Base-by-base conservation (phyloP, 2,797 vertebrate genomes). In the Danio kyathit region DNA sequence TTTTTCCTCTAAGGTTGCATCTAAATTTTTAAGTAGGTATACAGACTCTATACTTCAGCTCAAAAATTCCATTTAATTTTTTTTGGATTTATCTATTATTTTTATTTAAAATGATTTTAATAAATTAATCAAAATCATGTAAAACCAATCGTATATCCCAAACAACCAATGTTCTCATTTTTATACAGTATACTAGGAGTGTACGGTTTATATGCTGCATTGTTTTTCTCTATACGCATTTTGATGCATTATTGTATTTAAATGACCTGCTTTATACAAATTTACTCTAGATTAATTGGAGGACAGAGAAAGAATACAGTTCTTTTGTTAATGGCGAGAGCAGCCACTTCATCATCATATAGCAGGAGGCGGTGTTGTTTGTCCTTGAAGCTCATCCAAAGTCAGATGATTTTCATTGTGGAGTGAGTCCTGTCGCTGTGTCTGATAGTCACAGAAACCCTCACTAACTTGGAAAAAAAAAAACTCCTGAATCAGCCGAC, bases 321-420 rank as follows among this genome's bases (percentile, higher is more conserved):
- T 38, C 5, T 52, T 52, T 71, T 52, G 29, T 19, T 52, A 49
- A 72, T 5, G 60, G 59, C 8, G 9, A 78, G n/a, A 7, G 29
- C 14, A 44, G 4, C 4, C 8, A 21, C 41, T 64, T 70, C 49
- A 74, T 85, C 69, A 79, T 67, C 77, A 65, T 61, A 52, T 29
- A 67, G 75, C 9, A 5, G 52, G 63, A 67, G 48, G 63, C 43
- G 48, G 61, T 85, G 75, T 56, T 70, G 9, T 66, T 59, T 76
- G 74, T 81, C 81, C 63, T 83, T 85, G 40, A 83, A 19, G 51
- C 67, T 51, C 56, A 44, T 16, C 41, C 29, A 80, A 83, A 83
- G 81, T 85, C 77, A 80, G 14, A 77, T 67, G 67, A 74, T 74
- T 77, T 78, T 49, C 67, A 63, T 51, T 60, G 57, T 60, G 21